Evolutionary conservation across 2,113 vertebrate species (phyloP), one percentile per base, ranked within the genome.

Genomic region (Nycticebus coucang): DNA sequence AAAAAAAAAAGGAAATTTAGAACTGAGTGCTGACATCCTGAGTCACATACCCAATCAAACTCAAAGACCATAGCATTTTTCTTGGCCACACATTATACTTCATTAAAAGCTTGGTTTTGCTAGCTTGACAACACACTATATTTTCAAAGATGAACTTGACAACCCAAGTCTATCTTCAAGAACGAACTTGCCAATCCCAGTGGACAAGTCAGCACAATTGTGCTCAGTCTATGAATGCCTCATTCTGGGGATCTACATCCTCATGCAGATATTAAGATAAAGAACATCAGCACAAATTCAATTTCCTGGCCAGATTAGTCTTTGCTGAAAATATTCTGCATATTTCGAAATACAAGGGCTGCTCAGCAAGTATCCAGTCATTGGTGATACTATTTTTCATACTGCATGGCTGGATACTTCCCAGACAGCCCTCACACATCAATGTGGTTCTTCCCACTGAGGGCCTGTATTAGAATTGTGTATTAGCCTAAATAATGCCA

Each of bases 261-360:
- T 85, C 50, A 30, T 18, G 17, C n/a, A 55, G n/a, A 64, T 30
- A 75, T 62, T 74, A 89, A 77, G 75, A 80, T 72, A 77, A 66
- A 91, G 79, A 74, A 45, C 62, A 89, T 75, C 55, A 84, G 64
- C 2, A 45, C n/a, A 55, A 80, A 91, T 59, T 74, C 59, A 41
- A n/a, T 30, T 87, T 83, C 72, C 60, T 82, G 59, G 45, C 26
- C 86, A 91, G 57, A 64, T 88, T 37, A 66, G 45, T 91, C 89
- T 92, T 89, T 89, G 87, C 59, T 68, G 41, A 95, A 95, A 64
- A 94, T 12, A 59, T 59, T 90, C 85, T 88, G 41, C 17, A 37
- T 78, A 62, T 72, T 93, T 84, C 93, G 45, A 94, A 95, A 85
- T 50, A 50, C 8, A 50, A 50, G 45, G 45, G 45, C 45, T 50